Evolutionary conservation across 2,113 vertebrate species (phyloP).

Genomic region (Pitta sordida): DNA sequence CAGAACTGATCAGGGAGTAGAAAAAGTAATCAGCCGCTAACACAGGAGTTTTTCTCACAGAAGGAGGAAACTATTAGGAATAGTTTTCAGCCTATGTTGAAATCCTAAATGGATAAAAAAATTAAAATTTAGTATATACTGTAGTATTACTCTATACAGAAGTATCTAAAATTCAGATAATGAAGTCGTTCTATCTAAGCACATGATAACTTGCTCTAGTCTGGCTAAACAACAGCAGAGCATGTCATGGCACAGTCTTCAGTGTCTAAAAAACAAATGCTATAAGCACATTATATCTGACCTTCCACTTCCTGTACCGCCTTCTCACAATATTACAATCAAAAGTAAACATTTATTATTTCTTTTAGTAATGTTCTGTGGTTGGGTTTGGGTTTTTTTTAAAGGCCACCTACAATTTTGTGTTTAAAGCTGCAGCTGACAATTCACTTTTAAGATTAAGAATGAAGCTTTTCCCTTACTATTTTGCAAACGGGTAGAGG

Average conservation of each 20-base stretch:
- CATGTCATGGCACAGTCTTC: not conserved
- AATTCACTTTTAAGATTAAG: not conserved
- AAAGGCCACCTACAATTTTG: not conserved
- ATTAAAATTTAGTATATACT: not conserved
- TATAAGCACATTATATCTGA: not conserved
- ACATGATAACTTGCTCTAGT: not conserved
- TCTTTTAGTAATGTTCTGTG: not conserved
- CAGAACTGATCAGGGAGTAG: not conserved
- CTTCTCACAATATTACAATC: not conserved
- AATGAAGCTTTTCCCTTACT: not conserved
- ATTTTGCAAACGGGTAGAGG: not conserved
- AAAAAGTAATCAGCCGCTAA: not conserved
- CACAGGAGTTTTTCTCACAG: fast-evolving
- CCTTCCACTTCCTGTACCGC: not conserved
- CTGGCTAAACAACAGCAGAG: not conserved
- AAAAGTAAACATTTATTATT: not conserved
- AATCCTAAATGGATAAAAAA: not conserved
- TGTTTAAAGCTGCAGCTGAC: not conserved
- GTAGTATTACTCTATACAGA: not conserved
- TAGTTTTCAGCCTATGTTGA: not conserved
- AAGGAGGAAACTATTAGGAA: not conserved
- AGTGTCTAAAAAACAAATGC: not conserved
- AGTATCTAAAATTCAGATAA: not conserved
- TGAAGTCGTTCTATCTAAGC: not conserved
- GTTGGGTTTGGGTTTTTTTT: not conserved